Conservation (phyloP, 2,113 vertebrate species). For the Carassius gibelio region DNA sequence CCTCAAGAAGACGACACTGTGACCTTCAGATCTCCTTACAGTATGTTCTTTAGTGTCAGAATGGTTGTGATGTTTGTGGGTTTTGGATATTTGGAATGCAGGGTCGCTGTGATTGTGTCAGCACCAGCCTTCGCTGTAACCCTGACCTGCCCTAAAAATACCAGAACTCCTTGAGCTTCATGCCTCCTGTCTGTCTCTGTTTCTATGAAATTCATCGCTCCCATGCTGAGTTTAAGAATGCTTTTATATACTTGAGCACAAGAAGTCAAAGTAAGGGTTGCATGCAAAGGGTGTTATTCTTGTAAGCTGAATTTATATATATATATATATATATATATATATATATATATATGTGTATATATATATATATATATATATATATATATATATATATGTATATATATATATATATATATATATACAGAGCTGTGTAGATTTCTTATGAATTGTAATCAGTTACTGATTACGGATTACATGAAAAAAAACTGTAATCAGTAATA, state of each 20-base stretch:
- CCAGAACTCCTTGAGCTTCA: constrained; percentile 25
- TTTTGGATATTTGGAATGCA: constrained; percentile 16
- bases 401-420: too few relatives aligned
- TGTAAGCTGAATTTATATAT: background rate
- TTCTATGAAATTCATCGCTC: constrained; percentile 33
- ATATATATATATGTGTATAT: too few relatives aligned
- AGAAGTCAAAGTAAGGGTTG: background rate
- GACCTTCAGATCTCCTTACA: constrained; percentile 28
- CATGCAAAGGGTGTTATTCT: background rate
- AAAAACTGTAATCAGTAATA: too few relatives aligned
- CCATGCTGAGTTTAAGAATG: background rate
- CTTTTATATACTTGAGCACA: background rate
- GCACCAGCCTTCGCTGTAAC: constrained; percentile 27
- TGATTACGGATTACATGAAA: too few relatives aligned
- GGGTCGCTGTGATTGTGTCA: background rate
- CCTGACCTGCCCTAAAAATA: constrained; percentile 56
- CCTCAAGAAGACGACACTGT: background rate
- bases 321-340: too few relatives aligned
- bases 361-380: too few relatives aligned
- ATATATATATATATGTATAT: too few relatives aligned
- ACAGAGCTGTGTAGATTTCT: too few relatives aligned
- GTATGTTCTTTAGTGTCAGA: constrained; percentile 10
- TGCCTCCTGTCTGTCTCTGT: constrained; percentile 39
- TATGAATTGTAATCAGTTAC: too few relatives aligned
- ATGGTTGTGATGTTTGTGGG: constrained; percentile 35